Base-by-base conservation (phyloP, 1,140 invertebrate species). In the Triops longicaudatus region DNA sequence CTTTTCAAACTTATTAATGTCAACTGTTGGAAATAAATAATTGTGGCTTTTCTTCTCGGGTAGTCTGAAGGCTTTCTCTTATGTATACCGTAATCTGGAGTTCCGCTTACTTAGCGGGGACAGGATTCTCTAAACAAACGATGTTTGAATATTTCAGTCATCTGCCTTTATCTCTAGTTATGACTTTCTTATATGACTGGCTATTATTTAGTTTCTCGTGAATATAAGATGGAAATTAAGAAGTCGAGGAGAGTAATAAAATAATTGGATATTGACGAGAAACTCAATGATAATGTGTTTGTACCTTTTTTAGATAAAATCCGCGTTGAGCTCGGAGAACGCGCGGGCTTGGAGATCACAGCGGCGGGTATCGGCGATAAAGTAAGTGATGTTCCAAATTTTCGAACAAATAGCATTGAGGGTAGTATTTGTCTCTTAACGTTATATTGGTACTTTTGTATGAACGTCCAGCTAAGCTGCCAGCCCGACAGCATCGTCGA, bases 321-420 rank as follows among this genome's bases (percentile, higher is more conserved):
- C 77, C 89, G 89, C 78, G 85, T 87, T 3, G 82, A 88, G 78
- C 80, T 92, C n/a, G 84, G 87, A 77, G 83, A 85, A 27, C 82
- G 85, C 76, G 85, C 88, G 14, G 88, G 88, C 26, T 86, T 91
- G 7, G 87, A 88, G 14, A 88, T 94, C n/a, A 84, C 89, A 26
- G 85, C 88, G 74, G 89, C 90, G 43, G 92, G 92, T n/a, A 89
- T 94, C 75, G 92, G 92, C 31, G 90, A 94, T 82, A 89, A 90
- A 86, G 92, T 93, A 86, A 87, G 81, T 78, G n/a, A 28, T 77
- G 28, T 73, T 63, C 26, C 31, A 78, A 77, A n/a, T 27, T 74
- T 74, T 41, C n/a, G 31, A n/a, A 14, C 10, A n/a, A 22, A 22
- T 22, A 7, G 50, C 22, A n/a, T 14, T 22, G 6, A 63, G 50